Conservation (phyloP, 1,140 invertebrate genomes). For the Apis florea region DNA sequence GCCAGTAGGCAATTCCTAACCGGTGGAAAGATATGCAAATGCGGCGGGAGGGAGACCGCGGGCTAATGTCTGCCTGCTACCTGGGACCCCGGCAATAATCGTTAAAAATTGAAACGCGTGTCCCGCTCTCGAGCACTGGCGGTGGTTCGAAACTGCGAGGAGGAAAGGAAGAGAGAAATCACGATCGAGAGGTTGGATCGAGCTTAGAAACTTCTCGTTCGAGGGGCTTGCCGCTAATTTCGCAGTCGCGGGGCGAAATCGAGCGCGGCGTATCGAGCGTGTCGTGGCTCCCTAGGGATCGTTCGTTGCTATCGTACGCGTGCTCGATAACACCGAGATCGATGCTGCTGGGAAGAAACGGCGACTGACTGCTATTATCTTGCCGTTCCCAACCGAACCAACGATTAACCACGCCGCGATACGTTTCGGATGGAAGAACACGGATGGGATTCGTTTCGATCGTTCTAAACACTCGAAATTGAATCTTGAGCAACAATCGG, state of each 20-base stretch:
- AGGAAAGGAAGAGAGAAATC: conserved; percentile 7
- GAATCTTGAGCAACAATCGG: no score
- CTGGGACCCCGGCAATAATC: conserved; percentile 73
- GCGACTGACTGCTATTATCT: not conserved
- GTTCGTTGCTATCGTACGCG: conserved; percentile 47
- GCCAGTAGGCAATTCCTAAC: conserved; percentile 73
- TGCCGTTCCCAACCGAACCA: not conserved
- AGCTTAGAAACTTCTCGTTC: conserved; percentile 57
- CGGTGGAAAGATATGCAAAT: conserved; percentile 78
- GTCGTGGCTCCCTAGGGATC: conserved; percentile 47
- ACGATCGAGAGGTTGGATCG: conserved; percentile 48
- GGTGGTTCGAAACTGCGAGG: no score
- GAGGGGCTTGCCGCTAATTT: conserved; percentile 57
- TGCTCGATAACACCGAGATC: conserved; percentile 55
- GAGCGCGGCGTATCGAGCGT: conserved; percentile 41
- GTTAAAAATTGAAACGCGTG: conserved; percentile 77
- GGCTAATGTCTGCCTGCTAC: conserved; percentile 64
- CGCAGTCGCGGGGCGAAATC: conserved; percentile 54
- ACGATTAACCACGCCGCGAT: not conserved
- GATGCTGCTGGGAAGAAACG: conserved; percentile 36
- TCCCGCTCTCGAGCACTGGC: not conserved
- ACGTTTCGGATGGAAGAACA: no score
- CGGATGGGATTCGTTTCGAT: no score
- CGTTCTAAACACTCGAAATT: no score
- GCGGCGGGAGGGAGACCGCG: conserved; percentile 59